Evolutionary conservation across 2,888 invertebrate species (phyloP).

Genomic region (Argyresthia goedartella): DNA sequence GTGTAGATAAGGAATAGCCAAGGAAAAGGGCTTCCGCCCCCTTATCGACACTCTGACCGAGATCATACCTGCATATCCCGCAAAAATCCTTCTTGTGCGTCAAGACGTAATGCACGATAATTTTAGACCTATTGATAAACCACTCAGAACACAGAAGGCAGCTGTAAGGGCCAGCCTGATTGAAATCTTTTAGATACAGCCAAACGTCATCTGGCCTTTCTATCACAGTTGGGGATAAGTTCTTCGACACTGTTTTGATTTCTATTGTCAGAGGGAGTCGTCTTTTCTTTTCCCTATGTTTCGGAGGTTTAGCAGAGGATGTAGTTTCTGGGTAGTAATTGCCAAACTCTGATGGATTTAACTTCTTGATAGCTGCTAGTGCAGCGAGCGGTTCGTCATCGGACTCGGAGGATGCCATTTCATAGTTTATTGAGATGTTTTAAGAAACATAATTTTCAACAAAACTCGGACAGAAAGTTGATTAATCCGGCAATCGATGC

Average conservation of each 20-base stretch:
- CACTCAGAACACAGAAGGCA: slow-evolving; percentile 59
- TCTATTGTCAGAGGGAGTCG: slow-evolving; percentile 21
- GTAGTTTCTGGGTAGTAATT: no score
- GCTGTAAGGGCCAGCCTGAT: slow-evolving; percentile 53
- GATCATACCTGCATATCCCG: slow-evolving; percentile 64
- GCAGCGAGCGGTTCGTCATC: slow-evolving; percentile 58
- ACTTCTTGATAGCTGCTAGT: slow-evolving; percentile 43
- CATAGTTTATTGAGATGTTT: no score
- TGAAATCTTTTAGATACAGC: slow-evolving; percentile 61
- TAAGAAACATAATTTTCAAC: no score
- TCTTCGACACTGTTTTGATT: slow-evolving; percentile 6
- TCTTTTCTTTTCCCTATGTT: no score
- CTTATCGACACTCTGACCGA: no score
- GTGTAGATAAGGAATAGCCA: no score
- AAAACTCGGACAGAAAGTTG: no score
- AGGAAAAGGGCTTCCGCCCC: no score
- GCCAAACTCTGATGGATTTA: slow-evolving; percentile 20
- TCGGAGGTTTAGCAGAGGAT: no score
- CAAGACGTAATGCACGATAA: slow-evolving; percentile 59
- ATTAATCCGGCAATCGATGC: no score
- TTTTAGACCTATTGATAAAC: slow-evolving; percentile 58
- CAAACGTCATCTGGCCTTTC: slow-evolving; percentile 57
- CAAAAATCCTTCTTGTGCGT: slow-evolving; percentile 65
- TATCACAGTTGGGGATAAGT: slow-evolving; percentile 20
- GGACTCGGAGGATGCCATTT: slow-evolving; percentile 48